phyloP scores from a whole-genome alignment of 2,888 invertebrate genomes.

The Falcaria lacertinaria region DNA sequence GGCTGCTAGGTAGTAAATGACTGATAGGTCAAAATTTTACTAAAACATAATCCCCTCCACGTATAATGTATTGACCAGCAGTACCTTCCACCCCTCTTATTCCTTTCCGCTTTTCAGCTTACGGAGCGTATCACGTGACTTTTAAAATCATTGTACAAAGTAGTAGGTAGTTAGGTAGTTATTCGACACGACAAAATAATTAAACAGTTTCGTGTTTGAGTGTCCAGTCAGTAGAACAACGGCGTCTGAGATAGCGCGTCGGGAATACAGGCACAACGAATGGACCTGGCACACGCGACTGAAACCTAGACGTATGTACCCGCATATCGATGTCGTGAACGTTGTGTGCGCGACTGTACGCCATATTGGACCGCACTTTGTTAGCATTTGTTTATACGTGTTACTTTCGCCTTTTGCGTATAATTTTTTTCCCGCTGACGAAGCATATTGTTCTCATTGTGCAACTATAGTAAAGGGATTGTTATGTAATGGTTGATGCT shows the following conservation, averaged over 20 bases:
- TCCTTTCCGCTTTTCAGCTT: too few species aligned
- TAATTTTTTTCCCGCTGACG: neutral
- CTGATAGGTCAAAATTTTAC: too few species aligned
- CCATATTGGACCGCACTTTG: neutral
- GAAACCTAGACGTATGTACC: conserved; percentile 27
- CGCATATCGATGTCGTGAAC: conserved; percentile 24
- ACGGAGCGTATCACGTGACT: too few species aligned
- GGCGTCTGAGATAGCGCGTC: conserved; percentile 20
- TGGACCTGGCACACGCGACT: conserved; percentile 49
- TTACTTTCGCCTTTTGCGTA: neutral
- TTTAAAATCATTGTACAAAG: too few species aligned
- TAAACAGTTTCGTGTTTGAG: conserved; percentile 5
- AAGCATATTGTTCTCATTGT: neutral
- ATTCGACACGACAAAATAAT: neutral
- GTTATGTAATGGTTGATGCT: neutral
- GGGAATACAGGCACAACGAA: conserved; percentile 41
- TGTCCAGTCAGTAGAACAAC: conserved; percentile 14
- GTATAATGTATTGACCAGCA: too few species aligned
- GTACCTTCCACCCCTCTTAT: too few species aligned
- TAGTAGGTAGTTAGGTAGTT: too few species aligned
- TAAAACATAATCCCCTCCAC: too few species aligned
- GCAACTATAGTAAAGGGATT: neutral
- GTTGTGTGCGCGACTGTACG: conserved; percentile 29
- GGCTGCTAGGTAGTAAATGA: too few species aligned
- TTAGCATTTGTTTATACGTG: neutral